Conservation (phyloP, 2,113 vertebrate genomes). For the Steatornis caripensis region DNA sequence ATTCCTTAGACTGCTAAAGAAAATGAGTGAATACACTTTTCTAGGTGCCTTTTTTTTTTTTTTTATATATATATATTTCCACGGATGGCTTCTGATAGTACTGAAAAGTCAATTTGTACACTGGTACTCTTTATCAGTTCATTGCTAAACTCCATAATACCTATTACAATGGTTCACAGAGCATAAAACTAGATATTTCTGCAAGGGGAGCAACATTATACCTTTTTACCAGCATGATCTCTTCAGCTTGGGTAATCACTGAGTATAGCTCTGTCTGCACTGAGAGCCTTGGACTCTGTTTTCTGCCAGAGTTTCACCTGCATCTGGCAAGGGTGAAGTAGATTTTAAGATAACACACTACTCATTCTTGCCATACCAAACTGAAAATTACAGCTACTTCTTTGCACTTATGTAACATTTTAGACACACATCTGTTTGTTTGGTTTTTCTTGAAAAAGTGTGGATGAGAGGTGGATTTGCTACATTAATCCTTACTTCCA, state of each 20-base stretch:
- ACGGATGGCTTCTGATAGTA: background rate
- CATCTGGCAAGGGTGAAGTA: background rate
- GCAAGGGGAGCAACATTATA: background rate
- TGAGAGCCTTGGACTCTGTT: background rate
- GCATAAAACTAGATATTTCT: background rate
- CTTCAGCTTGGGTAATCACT: background rate
- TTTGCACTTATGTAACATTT: background rate
- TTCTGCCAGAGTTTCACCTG: background rate
- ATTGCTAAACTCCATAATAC: background rate
- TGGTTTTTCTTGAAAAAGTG: background rate
- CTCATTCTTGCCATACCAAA: background rate
- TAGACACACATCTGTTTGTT: background rate
- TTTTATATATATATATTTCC: background rate
- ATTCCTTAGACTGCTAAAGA: background rate
- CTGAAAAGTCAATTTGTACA: background rate
- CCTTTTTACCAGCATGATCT: background rate
- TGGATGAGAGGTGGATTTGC: background rate
- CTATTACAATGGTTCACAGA: background rate
- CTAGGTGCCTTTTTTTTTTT: background rate
- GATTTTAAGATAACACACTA: background rate
- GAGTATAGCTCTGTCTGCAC: background rate
- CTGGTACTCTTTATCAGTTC: background rate
- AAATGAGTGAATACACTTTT: background rate
- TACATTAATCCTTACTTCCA: background rate
- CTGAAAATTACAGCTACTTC: background rate